Percentiles rank a stretch among this genome's conserved stretches.
phyloP scores from a whole-genome alignment of 2,113 vertebrate genomes.

The Pollimyrus isidori region DNA sequence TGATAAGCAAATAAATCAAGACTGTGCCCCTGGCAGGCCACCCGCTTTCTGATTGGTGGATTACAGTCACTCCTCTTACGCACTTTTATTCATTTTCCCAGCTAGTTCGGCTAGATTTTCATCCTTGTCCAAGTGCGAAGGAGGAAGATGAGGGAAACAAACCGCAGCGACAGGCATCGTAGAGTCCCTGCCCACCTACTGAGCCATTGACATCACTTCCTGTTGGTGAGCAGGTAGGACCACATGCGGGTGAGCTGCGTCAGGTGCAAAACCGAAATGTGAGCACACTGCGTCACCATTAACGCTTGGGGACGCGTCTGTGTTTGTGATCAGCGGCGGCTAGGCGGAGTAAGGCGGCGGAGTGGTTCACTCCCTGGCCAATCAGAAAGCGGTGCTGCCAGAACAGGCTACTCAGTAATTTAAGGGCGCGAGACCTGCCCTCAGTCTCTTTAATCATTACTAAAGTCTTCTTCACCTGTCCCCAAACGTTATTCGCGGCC shows the following conservation, averaged over 20 bases:
- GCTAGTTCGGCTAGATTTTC: neutral
- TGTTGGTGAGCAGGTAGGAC: neutral
- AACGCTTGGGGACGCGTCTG: neutral
- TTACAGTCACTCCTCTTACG: neutral
- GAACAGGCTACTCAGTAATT: neutral
- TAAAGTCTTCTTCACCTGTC: neutral
- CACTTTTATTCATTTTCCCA: neutral
- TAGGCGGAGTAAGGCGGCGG: neutral
- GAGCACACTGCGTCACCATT: neutral
- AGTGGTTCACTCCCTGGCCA: neutral
- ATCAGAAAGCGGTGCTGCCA: neutral
- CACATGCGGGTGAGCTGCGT: neutral
- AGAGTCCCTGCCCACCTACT: neutral
- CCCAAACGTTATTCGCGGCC: neutral
- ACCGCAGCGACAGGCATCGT: neutral
- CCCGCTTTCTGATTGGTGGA: neutral
- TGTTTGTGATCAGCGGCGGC: neutral
- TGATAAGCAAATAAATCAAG: constrained; percentile 31
- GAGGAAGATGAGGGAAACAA: neutral
- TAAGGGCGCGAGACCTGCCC: neutral
- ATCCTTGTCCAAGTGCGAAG: neutral
- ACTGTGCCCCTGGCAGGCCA: neutral
- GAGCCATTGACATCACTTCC: neutral
- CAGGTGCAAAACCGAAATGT: neutral
- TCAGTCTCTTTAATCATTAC: neutral